Evolutionary conservation across 2,888 invertebrate genomes (phyloP), one percentile per base, ranked within the genome.

Genomic region (Bimastos eiseni): DNA sequence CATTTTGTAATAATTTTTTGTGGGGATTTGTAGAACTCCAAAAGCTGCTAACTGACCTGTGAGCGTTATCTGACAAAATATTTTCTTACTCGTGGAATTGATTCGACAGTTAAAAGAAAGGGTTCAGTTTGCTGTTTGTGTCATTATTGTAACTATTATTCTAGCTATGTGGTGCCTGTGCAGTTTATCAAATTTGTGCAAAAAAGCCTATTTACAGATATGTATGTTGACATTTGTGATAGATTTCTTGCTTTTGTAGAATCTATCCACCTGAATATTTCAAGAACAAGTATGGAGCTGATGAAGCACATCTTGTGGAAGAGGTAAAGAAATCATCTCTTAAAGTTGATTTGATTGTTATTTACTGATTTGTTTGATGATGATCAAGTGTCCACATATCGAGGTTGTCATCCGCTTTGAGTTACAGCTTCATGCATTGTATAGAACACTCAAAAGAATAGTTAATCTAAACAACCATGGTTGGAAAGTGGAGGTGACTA

Each of bases 241-340:
- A n/a, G 70, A 70, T 70, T 70, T 90, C 49, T 38, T 37, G 41
- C n/a, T 38, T 89, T 41, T 90, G 36, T 90, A 94, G 94, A 91
- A 96, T 98, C 83, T 96, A 96, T 11, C 95, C 96, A 0, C 96
- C 96, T 89, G 96, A 97, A 0, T 97, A 98, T 93, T 97, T 98
- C 94, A 96, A 96, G 93, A 95, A 96, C 5, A 96, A 97, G 93
- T 99, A 99, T 95, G 96, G 96, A 49, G 97, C 98, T 19, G 97
- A 98, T 94, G 96, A 97, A 94, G 97, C 97, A 1, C 96, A 96
- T 94, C 98, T 97, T 95, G 96, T 96, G 24, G 97, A 98, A 95
- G 96, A 97, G 96, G 97, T 97, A 95, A 93, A 93, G 24, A 83
- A 36, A 41, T 34, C 30, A 4, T 24, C 86, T 49, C 21, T 90